Evolutionary conservation across 2,113 vertebrate species (phyloP).

Genomic region (Forbesichthys papilliferus): DNA sequence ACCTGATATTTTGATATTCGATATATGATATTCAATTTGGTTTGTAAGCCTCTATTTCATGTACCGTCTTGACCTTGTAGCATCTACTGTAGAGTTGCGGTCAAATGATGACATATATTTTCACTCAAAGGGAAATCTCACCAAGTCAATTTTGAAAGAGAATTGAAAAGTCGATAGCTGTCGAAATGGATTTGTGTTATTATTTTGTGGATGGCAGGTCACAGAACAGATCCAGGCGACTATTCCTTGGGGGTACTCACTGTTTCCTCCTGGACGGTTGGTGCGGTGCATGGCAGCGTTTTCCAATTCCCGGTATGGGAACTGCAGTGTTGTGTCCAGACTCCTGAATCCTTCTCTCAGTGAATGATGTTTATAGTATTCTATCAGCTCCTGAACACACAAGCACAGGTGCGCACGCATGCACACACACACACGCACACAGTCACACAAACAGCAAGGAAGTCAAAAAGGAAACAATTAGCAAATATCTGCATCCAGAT

Average conservation of each 20-base stretch:
- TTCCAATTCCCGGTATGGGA: conserved; percentile 88
- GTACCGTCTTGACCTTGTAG: too few relatives aligned
- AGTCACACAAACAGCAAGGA: conserved; percentile 1
- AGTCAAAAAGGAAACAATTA: neutral
- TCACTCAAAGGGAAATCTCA: too few relatives aligned
- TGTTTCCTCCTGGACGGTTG: conserved; percentile 77
- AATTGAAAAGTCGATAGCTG: too few relatives aligned
- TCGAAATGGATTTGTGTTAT: too few relatives aligned
- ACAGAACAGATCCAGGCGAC: too few relatives aligned
- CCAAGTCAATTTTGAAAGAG: too few relatives aligned
- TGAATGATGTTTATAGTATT: conserved; percentile 95
- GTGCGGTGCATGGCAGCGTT: conserved; percentile 76
- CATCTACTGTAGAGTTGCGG: too few relatives aligned
- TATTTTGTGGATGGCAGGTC: too few relatives aligned
- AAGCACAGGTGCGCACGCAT: conserved; percentile 28
- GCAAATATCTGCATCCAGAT: neutral
- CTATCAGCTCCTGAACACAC: conserved; percentile 86
- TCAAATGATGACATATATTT: too few relatives aligned
- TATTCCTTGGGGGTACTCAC: conserved; percentile 77
- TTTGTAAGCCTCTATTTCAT: too few relatives aligned
- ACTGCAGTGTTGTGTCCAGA: conserved; percentile 92
- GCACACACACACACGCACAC: conserved; percentile 7
- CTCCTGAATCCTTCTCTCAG: conserved; percentile 94
- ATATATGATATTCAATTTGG: too few relatives aligned
- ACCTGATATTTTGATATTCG: too few relatives aligned